These are phyloP conservation scores for Myrmecophaga tridactyla DNA, from an alignment of 2,113 vertebrate species.

Conservation along the genomic window DNA sequence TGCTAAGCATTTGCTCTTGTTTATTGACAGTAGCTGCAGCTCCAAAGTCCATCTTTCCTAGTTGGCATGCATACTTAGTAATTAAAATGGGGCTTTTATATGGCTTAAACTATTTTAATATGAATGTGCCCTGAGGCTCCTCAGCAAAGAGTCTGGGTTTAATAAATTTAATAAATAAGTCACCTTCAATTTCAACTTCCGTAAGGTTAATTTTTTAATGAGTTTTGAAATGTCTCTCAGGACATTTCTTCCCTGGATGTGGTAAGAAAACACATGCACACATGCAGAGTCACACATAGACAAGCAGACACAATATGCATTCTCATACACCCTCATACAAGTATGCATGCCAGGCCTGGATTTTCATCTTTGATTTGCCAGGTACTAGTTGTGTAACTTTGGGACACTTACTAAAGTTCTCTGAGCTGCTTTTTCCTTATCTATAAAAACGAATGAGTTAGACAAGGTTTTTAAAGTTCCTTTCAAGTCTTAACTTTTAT, in stretches of 20 bases:
- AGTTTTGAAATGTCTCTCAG: constrained; percentile 65
- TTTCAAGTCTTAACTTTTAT: constrained; percentile 7
- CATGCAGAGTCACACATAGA: background rate
- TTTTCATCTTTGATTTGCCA: constrained; percentile 13
- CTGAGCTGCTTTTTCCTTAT: background rate
- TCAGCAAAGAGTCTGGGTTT: constrained; percentile 60
- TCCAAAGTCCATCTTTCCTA: constrained; percentile 60
- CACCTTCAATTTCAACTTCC: constrained; percentile 58
- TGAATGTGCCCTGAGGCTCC: constrained; percentile 45
- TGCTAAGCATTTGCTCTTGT: background rate
- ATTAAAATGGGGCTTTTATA: constrained; percentile 69
- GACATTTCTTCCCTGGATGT: constrained; percentile 34
- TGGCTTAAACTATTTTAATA: constrained; percentile 71
- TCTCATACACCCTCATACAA: background rate
- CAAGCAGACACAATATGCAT: background rate
- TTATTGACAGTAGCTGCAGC: constrained; percentile 15
- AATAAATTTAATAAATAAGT: constrained; percentile 78
- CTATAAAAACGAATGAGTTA: background rate
- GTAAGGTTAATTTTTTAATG: constrained; percentile 75
- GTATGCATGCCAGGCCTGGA: background rate
- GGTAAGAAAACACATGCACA: constrained; percentile 20
- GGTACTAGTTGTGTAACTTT: background rate
- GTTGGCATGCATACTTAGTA: constrained; percentile 37
- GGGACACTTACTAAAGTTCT: background rate
- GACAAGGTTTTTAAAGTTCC: constrained; percentile 6